Conservation (phyloP, 1,140 invertebrate species). For the Melanaphis sacchari region DNA sequence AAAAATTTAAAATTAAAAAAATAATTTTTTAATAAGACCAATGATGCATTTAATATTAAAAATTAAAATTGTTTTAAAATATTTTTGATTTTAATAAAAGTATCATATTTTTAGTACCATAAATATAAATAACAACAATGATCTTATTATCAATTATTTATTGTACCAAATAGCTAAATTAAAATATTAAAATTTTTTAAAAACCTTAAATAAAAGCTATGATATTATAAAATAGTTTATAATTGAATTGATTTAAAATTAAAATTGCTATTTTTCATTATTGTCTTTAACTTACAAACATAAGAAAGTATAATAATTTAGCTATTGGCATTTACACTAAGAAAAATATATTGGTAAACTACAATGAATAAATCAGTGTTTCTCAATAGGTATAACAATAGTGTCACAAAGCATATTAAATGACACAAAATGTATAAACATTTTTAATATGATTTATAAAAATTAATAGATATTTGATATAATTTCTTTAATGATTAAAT, state of each 20-base stretch:
- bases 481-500: too few species aligned
- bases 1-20: slow-evolving; percentile 1
- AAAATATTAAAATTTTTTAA: neutral
- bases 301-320: slow-evolving; percentile 10
- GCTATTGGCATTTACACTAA: slow-evolving; percentile 19
- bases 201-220: neutral
- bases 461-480: too few species aligned
- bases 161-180: slow-evolving; percentile 18
- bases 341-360: slow-evolving; percentile 42
- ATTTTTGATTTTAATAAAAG: neutral
- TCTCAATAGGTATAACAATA: too few species aligned
- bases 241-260: neutral
- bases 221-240: neutral
- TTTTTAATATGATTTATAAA: too few species aligned
- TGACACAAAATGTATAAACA: too few species aligned
- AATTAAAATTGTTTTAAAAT: neutral
- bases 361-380: neutral
- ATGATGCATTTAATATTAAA: slow-evolving; percentile 11
- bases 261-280: neutral
- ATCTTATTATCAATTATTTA: neutral
- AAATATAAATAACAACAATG: slow-evolving; percentile 7
- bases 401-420: too few species aligned
- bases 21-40: neutral
- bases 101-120: neutral
- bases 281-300: neutral